phyloP scores from a whole-genome alignment of 2,113 vertebrate genomes.

The Fregetta grallaria region DNA sequence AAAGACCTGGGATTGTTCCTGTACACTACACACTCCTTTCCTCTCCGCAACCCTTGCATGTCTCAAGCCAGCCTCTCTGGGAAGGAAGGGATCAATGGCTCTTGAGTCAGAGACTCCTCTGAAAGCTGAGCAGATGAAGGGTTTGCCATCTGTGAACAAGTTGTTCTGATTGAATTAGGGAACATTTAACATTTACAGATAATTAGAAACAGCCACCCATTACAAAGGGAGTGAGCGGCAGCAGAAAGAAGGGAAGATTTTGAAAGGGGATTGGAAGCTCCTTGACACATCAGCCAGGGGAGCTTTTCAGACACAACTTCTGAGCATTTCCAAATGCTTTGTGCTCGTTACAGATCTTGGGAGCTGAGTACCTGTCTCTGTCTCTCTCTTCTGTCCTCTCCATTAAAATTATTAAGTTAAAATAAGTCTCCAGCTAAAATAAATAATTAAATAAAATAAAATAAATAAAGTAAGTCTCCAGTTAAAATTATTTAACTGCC shows the following conservation, averaged over 20 bases:
- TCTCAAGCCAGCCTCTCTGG: not conserved
- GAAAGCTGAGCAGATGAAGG: slow-evolving; percentile 59
- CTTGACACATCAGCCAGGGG: slow-evolving; percentile 53
- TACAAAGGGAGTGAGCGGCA: slow-evolving; percentile 8
- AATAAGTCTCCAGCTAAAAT: no score
- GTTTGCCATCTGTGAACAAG: slow-evolving; percentile 63
- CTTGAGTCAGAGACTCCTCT: not conserved
- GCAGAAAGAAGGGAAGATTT: slow-evolving; percentile 27
- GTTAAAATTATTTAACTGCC: not conserved
- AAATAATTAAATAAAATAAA: no score
- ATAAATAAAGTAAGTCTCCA: no score
- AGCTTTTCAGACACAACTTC: slow-evolving; percentile 62
- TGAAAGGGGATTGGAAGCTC: slow-evolving; percentile 40
- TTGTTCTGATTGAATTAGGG: slow-evolving; percentile 66
- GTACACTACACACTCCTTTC: rapidly evolving
- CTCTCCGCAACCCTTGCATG: no score
- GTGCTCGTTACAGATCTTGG: slow-evolving; percentile 6
- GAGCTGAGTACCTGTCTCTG: not conserved
- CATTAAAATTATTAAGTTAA: not conserved
- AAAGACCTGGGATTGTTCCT: not conserved
- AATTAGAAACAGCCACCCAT: slow-evolving; percentile 68
- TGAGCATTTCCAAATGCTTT: slow-evolving; percentile 33
- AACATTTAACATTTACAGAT: slow-evolving; percentile 66
- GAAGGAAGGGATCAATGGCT: not conserved
- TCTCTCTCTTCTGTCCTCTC: not conserved